Base-by-base conservation (phyloP, 2,797 vertebrate genomes). In the Trachurus trachurus region DNA sequence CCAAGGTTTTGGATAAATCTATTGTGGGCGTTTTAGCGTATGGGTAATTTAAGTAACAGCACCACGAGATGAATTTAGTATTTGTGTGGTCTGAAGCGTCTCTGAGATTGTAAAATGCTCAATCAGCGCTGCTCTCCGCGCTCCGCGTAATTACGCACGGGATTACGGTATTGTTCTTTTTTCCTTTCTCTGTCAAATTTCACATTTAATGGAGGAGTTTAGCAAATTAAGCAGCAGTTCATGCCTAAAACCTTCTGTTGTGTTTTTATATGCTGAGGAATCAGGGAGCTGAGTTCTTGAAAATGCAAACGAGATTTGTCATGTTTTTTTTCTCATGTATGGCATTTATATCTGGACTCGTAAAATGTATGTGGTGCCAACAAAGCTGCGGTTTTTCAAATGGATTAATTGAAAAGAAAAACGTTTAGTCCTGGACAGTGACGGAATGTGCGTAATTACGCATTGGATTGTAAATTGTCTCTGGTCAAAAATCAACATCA, bases 131-230 rank as follows among this genome's bases (percentile, higher is more conserved):
- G 26, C 26, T 26, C 26, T 1, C 26, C 26, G 0, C 8, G 34
- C 58, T 29, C 34, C 83, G 92, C 90, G 86, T 82, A 92, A 89
- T 91, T 91, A 85, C 88, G 87, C 90, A 76, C 50, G 11, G 63
- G 56, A 77, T 50, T 57, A 5, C 0, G 2, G 1, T 1, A 15
- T 40, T 9, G 29, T 40, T 73, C 0, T 5, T 54, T 54, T 42
- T 53, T 31, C 21, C 60, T 54, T 62, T 2, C 2, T 44, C 1
- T 10, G 6, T 31, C 7, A 37, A 37, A 74, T 1, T 44, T 10
- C 12, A 22, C 2, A 1, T 2, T 31, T 3, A n/a, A 17, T 4
- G 1, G 5, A 19, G 42, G 21, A 1, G 44, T 34, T 19, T 64
- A 4, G 7, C 12, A 37, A 12, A 45, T 3, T 34, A 5, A 0